phyloP scores from a whole-genome alignment of 2,888 invertebrate species.

The Pachymerium ferrugineum region DNA sequence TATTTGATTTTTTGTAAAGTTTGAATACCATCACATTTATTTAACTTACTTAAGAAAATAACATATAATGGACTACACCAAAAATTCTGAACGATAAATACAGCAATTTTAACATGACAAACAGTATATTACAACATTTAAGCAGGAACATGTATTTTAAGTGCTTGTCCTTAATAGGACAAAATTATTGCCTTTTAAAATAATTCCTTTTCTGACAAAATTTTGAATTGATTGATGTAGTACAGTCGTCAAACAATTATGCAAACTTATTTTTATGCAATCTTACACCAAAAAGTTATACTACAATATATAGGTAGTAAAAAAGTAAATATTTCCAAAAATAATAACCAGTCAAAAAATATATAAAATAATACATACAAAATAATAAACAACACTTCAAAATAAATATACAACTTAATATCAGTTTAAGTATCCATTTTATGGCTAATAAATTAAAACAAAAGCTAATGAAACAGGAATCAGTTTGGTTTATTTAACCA shows the following conservation, averaged over 20 bases:
- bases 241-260: not conserved
- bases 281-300: not conserved
- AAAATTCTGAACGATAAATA: not conserved
- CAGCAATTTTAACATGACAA: constrained; percentile 11
- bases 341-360: not conserved
- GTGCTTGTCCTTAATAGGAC: not conserved
- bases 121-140: not conserved
- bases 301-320: not conserved
- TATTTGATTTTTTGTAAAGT: no score
- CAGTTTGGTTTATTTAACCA: no score
- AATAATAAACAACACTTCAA: not conserved
- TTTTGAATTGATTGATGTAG: no score
- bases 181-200: not conserved
- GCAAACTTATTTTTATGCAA: not conserved
- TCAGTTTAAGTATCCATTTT: constrained; percentile 6
- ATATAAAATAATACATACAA: not conserved
- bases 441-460: not conserved
- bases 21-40: constrained; percentile 9
- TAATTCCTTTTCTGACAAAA: no score
- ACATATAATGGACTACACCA: constrained; percentile 1
- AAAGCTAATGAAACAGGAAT: not conserved
- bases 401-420: constrained; percentile 23
- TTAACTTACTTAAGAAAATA: constrained; percentile 18
- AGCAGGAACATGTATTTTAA: constrained; percentile 23
- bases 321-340: not conserved